Evolutionary conservation across 2,888 invertebrate genomes (phyloP), one percentile per base, ranked within the genome.

Genomic region (Dasypolia templi): DNA sequence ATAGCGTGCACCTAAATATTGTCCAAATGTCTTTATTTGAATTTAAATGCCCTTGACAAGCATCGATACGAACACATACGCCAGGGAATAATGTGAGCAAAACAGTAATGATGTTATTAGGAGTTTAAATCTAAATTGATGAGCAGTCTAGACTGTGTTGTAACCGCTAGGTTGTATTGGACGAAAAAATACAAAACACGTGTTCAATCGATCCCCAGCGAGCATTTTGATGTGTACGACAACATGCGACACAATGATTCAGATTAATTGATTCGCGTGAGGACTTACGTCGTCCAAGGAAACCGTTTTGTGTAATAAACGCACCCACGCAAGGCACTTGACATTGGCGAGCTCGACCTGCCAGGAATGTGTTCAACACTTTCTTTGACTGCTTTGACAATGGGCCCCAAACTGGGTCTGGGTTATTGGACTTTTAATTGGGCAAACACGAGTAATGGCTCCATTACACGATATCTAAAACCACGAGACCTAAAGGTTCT

Each of bases 241-340:
- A 84, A 87, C 92, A 92, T 91, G 91, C 92, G 90, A 92, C 87
- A 81, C 84, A 87, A 89, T 89, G 88, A 93, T 92, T 91, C 89
- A 82, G 89, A 92, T 90, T 92, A 93, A 94, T 94, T 93, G 91
- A 89, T 91, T 89, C 89, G 90, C 92, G 89, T 90, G 90, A 89
- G 86, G 73, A 88, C 87, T 85, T 88, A 85, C 80, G 81, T 77
- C 67, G 82, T 83, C 85, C 89, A 87, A 89, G 89, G 89, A 87
- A 88, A 89, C 85, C 87, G 86, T 88, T 86, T 86, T 83, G 86
- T 79, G 75, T 91, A 89, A 89, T 91, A 84, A 88, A 86, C 83
- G 79, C 87, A 81, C 92, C 92, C 93, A 93, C 93, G 92, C 92
- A 86, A 91, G 85, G 84, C 83, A 89, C 88, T 89, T 92, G 90